Base-by-base conservation (phyloP, 2,888 invertebrate species). In the Tachina grossa region DNA sequence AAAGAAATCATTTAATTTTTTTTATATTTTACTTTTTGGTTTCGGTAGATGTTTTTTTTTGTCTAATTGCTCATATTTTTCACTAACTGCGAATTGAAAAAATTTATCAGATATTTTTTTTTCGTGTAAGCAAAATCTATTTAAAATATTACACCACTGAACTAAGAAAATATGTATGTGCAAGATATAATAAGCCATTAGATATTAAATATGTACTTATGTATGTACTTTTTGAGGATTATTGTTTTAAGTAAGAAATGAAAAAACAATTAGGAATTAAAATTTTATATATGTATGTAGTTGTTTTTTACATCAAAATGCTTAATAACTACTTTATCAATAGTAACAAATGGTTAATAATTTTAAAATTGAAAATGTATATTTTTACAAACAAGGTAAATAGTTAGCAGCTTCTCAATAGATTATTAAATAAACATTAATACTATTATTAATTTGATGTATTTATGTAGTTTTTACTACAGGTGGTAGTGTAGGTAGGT, bases 381-480 rank as follows among this genome's bases (percentile, higher is more conserved):
- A 72, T 82, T 68, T 83, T 76, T 76, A 78, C 77, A 83, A 61
- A 77, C 45, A 78, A 72, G 53, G 66, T 83, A 72, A 74, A 65
- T 51, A 75, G 75, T n/a, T 51, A 75, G 78, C 74, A 65, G 19
- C 55, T 75, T 82, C 69, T 71, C 53, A 71, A 66, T 83, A 51
- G 53, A 69, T 75, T 85, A 76, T 83, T 75, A 72, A 63, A 71
- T 68, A 69, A 71, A 69, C 76, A 82, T 84, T 80, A 81, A 74
- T 43, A 61, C 45, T 47, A 78, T 77, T 71, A 74, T 39, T 63
- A 79, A 71, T 31, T 53, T 47, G 45, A 39, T 43, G 41, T 79
- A 82, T 55, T 9, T 66, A 81, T 81, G 79, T 76, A 76, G 71
- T 83, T 82, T 71, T 79, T 85, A 79, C 85, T 85, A 85, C 85